phyloP scores from a whole-genome alignment of 2,113 vertebrate genomes.

The Phrynosoma blainvillii region DNA sequence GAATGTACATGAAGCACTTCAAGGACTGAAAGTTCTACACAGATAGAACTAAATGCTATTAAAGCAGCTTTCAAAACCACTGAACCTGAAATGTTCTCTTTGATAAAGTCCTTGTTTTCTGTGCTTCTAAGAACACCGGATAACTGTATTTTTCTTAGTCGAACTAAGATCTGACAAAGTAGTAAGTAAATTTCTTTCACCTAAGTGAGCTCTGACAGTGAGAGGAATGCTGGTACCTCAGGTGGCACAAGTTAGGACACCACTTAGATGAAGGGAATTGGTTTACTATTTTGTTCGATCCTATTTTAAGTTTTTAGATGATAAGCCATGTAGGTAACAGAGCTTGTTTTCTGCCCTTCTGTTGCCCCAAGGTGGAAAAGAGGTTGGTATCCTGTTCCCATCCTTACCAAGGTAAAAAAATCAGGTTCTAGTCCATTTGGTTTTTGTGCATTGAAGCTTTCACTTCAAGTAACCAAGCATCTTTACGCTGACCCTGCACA shows the following conservation, averaged over 20 bases:
- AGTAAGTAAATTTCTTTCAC: neutral
- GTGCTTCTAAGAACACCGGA: neutral
- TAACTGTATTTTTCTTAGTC: neutral
- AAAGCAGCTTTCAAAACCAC: neutral
- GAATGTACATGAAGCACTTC: neutral
- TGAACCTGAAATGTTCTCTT: neutral
- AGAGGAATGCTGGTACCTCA: neutral
- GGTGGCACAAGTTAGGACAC: no score
- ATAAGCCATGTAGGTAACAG: no score
- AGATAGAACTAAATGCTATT: neutral
- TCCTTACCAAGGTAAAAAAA: no score
- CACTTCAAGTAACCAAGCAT: neutral
- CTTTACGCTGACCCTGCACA: neutral
- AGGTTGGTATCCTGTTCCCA: no score
- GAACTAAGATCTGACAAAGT: neutral
- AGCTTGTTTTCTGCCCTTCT: no score
- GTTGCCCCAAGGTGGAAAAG: no score
- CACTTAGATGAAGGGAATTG: no score
- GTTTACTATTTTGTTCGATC: no score
- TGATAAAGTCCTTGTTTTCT: neutral
- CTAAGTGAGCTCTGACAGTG: neutral
- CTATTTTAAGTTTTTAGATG: no score
- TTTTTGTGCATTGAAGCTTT: neutral
- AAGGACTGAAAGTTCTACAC: neutral
- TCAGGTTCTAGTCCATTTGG: no score